Evolutionary conservation across 2,888 invertebrate species (phyloP).

Genomic region (Ptilodon capucinus): DNA sequence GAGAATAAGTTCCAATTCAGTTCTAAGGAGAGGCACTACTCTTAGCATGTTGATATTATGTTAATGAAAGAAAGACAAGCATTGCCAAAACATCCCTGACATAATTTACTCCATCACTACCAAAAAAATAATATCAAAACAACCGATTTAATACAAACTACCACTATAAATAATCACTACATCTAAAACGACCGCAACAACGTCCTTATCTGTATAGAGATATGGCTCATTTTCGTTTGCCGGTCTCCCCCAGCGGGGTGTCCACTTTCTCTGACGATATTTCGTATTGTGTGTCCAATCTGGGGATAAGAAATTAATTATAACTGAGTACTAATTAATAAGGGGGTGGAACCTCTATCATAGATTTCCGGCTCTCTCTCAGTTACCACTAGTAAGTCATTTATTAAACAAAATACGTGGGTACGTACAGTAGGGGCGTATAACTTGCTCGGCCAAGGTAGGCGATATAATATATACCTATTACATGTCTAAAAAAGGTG

Average conservation of each 20-base stretch:
- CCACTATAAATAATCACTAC: constrained; percentile 1
- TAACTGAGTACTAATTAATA: background rate
- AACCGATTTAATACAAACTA: background rate
- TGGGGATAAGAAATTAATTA: constrained; percentile 25
- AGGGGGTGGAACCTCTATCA: background rate
- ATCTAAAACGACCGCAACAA: background rate
- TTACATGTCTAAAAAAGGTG: no score
- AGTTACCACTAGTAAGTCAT: no score
- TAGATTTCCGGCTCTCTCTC: background rate
- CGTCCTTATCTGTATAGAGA: background rate
- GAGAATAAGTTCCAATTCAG: no score
- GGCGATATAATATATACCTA: no score
- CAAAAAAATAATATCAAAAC: background rate
- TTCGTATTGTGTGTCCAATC: constrained; percentile 68
- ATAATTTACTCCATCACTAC: background rate
- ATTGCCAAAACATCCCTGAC: background rate
- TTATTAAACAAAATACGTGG: no score
- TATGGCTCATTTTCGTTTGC: constrained; percentile 50
- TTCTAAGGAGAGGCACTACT: no score
- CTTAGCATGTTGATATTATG: no score
- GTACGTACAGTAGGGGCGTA: no score
- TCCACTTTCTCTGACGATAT: constrained; percentile 63
- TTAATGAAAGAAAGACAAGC: background rate
- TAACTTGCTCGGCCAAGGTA: no score
- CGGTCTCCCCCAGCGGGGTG: constrained; percentile 48